Base-by-base conservation (phyloP, 2,888 invertebrate genomes). In the Spodoptera picta region DNA sequence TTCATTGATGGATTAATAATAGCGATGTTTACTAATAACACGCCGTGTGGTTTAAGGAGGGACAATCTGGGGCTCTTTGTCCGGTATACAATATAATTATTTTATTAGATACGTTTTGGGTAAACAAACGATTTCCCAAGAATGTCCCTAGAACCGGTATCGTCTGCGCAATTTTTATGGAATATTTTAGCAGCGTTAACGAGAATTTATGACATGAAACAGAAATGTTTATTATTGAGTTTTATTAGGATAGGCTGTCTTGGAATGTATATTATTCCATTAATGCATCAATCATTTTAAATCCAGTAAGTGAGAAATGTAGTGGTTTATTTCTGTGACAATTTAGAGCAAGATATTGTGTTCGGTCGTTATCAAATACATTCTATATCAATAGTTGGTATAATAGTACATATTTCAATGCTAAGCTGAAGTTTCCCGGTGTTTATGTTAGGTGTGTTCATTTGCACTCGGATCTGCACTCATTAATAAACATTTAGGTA, bases 401-500 rank as follows among this genome's bases (percentile, higher is more conserved):
- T 31, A 36, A 46, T 45, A 23, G 12, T 51, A 24, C 48, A 31
- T 44, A 58, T 44, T 51, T 53, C 24, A 53, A 73, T 66, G 56
- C 73, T 69, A 65, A 48, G 62, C 60, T 49, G 50, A 56, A 51
- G 6, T 48, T 59, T n/a, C 43, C 45, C 55, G 68, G 70, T 77
- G 75, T 75, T 77, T 73, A 77, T 57, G 66, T 53, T 57, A 42
- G 48, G 19, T 60, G 47, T 53, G 56, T 54, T 50, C 41, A 66
- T 73, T 63, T 69, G 59, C 61, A 67, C 63, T 75, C 49, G 58
- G 47, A 66, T 69, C 65, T 46, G 43, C 52, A 62, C 54, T 67
- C 57, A 68, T 68, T 63, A 71, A 65, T 73, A 73, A 73, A 73
- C 67, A 73, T 73, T 69, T 53, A 60, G 70, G 56, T 58, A 65